A percentile compares a stretch with the other conserved stretches of the same genome.
These are phyloP conservation scores for Silurus meridionalis DNA, from an alignment of 2,113 vertebrate species.

Conservation along the genomic window DNA sequence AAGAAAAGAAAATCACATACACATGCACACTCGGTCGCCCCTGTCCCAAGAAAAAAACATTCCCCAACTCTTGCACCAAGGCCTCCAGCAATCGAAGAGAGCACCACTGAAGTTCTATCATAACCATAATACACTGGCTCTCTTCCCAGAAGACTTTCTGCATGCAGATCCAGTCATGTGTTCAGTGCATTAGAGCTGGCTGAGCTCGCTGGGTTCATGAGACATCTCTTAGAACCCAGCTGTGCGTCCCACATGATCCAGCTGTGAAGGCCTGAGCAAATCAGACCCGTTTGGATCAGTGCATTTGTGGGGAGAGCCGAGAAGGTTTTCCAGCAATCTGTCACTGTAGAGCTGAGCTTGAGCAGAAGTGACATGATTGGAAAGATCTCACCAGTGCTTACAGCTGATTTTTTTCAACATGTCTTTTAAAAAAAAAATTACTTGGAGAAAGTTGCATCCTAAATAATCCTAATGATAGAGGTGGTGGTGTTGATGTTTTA, in stretches of 20 bases:
- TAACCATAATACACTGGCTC: conserved; percentile 65
- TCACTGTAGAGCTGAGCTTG: neutral
- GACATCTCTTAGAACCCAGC: conserved; percentile 35
- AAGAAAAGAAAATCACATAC: neutral
- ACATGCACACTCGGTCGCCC: neutral
- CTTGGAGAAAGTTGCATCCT: neutral
- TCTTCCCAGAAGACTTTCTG: conserved; percentile 67
- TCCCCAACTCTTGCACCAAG: conserved; percentile 42
- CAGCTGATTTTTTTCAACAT: conserved; percentile 13
- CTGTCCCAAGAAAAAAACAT: neutral
- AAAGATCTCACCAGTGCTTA: conserved; percentile 32
- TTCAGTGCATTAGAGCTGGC: conserved; percentile 32
- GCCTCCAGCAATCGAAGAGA: conserved; percentile 57
- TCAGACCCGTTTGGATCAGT: conserved; percentile 8
- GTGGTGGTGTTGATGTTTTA: neutral
- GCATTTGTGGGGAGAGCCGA: conserved; percentile 8
- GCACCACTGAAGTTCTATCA: conserved; percentile 63
- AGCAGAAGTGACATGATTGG: conserved; percentile 33
- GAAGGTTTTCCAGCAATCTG: conserved; percentile 12
- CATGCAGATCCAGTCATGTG: conserved; percentile 42
- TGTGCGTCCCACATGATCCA: conserved; percentile 26
- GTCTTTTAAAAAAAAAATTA: neutral
- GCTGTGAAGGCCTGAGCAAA: conserved; percentile 26
- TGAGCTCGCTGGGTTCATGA: conserved; percentile 31
- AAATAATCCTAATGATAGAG: neutral